Evolutionary conservation across 2,888 invertebrate species (phyloP), one percentile per base, ranked within the genome.

Genomic region (Netelia melanura): DNA sequence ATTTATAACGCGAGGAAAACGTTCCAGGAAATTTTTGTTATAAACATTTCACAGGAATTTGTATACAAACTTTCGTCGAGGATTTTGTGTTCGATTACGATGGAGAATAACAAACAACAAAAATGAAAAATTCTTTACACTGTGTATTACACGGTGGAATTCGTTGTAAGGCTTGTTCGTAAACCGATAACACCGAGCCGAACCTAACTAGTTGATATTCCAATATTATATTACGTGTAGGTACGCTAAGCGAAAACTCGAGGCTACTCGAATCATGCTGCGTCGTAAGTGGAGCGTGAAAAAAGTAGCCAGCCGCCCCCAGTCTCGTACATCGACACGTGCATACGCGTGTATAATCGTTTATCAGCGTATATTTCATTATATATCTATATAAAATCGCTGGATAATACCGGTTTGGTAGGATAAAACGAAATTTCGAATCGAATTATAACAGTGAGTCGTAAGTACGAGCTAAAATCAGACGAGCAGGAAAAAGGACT

Each of bases 261-360:
- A 71, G 87, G 84, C 87, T 87, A 81, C 79, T 68, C 43, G 52
- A 65, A 81, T 61, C 89, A 81, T 86, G 72, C 87, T 83, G 85
- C 81, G 80, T 76, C 85, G 89, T 89, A 91, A 91, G 86, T 90
- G 88, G 91, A 91, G 91, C 91, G 89, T 91, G 91, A 90, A 91
- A 90, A 90, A 90, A 84, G 90, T 87, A 88, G 87, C 65, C 30
- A 14, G 23, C 70, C 58, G 70, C 72, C 77, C 23, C 62, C 62
- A 87, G 89, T 86, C 86, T 25, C 11, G 25, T 72, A 25, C 74
- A 81, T 86, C 86, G 84, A 87, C 87, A 88, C 87, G 86, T 87
- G 86, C 84, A 87, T 17, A 62, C 30, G 17, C 17, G 52, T 23
- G 78, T 62, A 85, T 72, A 72, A 65, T 43, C 43, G 65, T 14